Base-by-base conservation (phyloP, 1,140 invertebrate species). In the Patella vulgata region DNA sequence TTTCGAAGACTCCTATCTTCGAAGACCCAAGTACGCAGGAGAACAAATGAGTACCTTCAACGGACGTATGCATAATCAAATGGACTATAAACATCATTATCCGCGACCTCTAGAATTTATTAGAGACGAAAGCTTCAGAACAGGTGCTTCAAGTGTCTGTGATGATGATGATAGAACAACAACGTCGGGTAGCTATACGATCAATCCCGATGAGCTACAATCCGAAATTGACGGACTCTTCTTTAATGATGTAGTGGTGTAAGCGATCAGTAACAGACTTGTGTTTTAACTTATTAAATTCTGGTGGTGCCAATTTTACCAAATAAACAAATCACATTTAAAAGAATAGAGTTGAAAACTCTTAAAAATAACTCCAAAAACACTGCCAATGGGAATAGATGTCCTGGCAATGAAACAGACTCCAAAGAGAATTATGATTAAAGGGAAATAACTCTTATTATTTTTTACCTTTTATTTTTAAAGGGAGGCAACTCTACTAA, bases 141-240 rank as follows among this genome's bases (percentile, higher is more conserved):
- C 46, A 48, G 58, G 47, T 23, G 43, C 58, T 2, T 39, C 58
- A 6, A 52, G 48, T 28, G 31, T 52, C 46, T 57, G 57, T 58
- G 75, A 79, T 31, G 78, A 79, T 48, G 78, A 78, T 47, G 67
- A 67, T 25, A 66, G 63, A 21, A 80, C 76, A 11, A 78, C 74
- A n/a, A 77, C 74, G 9, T 81, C 79, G 1, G 79, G 79, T 19
- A 81, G 79, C 61, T 81, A 79, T 46, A 75, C 70, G 8, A 66
- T 81, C 17, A 79, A 79, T 59, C 67, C 67, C 3, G 73, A 78
- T 2, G 75, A 78, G 19, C 58, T 78, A 25, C 59, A 63, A 27
- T 58, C 54, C 39, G 75, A 77, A 50, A 68, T 70, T 17, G 67
- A 77, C 50, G 66, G 70, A 28, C 40, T 71, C 1, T 65, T 69